Evolutionary conservation across 2,888 invertebrate genomes (phyloP), one percentile per base, ranked within the genome.

Genomic region (Spisula solida): DNA sequence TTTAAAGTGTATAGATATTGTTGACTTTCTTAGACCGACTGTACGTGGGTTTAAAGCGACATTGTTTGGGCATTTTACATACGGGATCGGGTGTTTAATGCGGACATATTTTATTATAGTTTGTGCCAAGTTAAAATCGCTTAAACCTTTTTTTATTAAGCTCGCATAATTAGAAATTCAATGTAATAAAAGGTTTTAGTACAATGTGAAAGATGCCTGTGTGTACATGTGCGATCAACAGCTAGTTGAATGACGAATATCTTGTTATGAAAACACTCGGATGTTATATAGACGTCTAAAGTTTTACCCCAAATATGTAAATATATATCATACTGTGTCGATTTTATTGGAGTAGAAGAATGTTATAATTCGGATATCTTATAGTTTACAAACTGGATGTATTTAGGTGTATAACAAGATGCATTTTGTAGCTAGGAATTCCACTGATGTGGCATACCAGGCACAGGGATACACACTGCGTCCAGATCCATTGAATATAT

Each of bases 401-500:
- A 25, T 1, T 56, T 25, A 12, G 70, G 16, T 41, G 41, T 34
- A 29, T 75, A 70, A n/a, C 66, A 70, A 25, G 55, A 92, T 92
- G 92, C 92, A 92, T 91, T 92, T 92, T 87, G 89, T 92, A 31
- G 85, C 90, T 34, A 55, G 92, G 25, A 92, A 89, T 81, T 79
- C 89, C 4, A 88, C 92, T 4, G 92, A 92, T 25, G 70, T 47
- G 14, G 90, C 89, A 0, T 92, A 91, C 79, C 87, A 87, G 25
- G n/a, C 85, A 1, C 89, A 87, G 60, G 91, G 91, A 18, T 89
- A 91, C 55, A 78, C 83, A n/a, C 55, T 91, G 41, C 89, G 91
- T 5, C 66, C 75, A 34, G 91, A 91, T 82, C 91, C 91, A 0
- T 81, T 91, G n/a, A 47, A 83, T 25, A 48, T 91, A 0, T 91